These are phyloP conservation scores for Graphium colonna DNA, from an alignment of 2,888 invertebrate genomes.

Conservation along the genomic window DNA sequence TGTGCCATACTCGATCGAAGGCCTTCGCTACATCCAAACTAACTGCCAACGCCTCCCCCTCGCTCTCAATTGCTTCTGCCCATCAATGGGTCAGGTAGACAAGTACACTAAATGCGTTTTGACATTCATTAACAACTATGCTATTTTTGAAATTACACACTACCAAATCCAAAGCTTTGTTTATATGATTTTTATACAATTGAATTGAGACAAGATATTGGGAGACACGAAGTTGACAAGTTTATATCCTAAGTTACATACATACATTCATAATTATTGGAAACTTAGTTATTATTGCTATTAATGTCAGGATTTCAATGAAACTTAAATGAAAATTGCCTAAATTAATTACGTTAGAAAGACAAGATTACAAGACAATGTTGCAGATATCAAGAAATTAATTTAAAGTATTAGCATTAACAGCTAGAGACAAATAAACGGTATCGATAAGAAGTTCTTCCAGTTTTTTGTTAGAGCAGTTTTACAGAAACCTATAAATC, in stretches of 20 bases:
- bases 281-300: background rate
- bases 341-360: background rate
- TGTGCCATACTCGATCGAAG: too few species aligned
- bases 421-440: background rate
- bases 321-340: background rate
- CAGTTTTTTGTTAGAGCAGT: background rate
- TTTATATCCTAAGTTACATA: background rate
- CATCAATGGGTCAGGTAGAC: too few species aligned
- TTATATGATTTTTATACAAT: background rate
- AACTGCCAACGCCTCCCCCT: too few species aligned
- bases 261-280: background rate
- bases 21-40: too few species aligned
- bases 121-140: background rate
- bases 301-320: background rate
- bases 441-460: background rate
- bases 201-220: background rate
- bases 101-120: background rate
- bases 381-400: background rate
- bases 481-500: background rate
- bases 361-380: background rate
- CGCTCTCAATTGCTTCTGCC: too few species aligned
- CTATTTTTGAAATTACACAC: background rate
- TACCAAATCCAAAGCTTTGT: background rate
- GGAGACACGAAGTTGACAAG: background rate
- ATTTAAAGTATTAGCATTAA: background rate